phyloP scores from a whole-genome alignment of 2,113 vertebrate species.

The Marmota monax region DNA sequence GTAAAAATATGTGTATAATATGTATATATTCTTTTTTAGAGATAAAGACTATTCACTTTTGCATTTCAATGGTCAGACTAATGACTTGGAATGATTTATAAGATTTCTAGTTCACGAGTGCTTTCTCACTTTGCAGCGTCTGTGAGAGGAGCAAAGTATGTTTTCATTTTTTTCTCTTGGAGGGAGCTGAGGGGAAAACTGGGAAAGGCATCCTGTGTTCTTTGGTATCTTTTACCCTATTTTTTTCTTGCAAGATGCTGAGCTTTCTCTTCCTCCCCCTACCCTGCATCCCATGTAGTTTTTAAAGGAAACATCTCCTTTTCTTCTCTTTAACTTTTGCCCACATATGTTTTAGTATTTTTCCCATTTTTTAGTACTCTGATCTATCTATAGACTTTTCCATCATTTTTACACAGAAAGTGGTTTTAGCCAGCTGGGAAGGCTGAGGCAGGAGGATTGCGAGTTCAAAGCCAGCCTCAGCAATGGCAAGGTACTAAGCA shows the following conservation, averaged over 20 bases:
- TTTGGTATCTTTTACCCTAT: neutral
- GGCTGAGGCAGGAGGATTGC: too few relatives aligned
- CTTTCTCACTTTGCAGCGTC: neutral
- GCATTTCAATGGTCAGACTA: neutral
- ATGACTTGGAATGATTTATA: neutral
- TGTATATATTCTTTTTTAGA: neutral
- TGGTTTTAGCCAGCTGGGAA: neutral
- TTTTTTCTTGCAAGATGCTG: neutral
- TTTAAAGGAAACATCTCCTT: neutral
- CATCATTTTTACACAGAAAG: neutral
- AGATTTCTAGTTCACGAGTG: neutral
- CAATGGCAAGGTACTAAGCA: too few relatives aligned
- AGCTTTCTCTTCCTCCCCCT: neutral
- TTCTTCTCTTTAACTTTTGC: neutral
- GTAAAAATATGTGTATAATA: too few relatives aligned
- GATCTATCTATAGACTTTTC: neutral
- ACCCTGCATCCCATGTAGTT: neutral
- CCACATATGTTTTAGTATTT: neutral
- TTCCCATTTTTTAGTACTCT: neutral
- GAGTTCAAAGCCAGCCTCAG: too few relatives aligned
- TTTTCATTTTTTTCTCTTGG: neutral
- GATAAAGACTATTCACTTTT: neutral
- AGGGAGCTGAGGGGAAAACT: neutral
- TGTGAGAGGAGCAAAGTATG: neutral
- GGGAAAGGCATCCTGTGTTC: neutral